Evolutionary conservation across 2,797 vertebrate species (phyloP).

Genomic region (Coregonus suidteri): DNA sequence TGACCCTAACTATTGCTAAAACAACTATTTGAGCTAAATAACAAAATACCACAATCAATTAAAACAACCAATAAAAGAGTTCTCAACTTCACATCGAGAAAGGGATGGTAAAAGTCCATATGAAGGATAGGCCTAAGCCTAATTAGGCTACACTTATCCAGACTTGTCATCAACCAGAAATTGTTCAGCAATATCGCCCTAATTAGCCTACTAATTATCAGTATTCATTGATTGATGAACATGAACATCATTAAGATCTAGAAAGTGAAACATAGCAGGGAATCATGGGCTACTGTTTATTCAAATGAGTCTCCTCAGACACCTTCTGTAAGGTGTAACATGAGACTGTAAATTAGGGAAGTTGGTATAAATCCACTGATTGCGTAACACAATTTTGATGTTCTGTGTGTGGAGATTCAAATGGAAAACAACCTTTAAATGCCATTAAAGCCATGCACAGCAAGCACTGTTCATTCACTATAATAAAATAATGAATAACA

Average conservation of each 20-base stretch:
- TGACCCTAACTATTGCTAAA: not conserved
- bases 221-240: too few species aligned
- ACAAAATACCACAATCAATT: not conserved
- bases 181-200: not conserved
- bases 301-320: not conserved
- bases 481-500: not conserved
- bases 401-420: not conserved
- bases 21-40: not conserved
- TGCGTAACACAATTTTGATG: not conserved
- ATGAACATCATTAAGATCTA: not conserved
- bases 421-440: not conserved
- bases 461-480: not conserved
- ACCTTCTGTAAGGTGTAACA: not conserved
- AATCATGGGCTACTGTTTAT: not conserved
- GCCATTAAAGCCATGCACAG: not conserved
- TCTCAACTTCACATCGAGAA: not conserved
- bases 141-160: not conserved
- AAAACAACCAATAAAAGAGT: not conserved
- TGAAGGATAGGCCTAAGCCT: not conserved
- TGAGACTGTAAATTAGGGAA: not conserved
- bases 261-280: not conserved
- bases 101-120: not conserved
- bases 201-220: constrained; percentile 1
- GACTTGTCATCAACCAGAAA: not conserved
- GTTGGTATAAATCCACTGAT: not conserved